phyloP scores from a whole-genome alignment of 2,888 invertebrate genomes.

The Drosophila falleni region DNA sequence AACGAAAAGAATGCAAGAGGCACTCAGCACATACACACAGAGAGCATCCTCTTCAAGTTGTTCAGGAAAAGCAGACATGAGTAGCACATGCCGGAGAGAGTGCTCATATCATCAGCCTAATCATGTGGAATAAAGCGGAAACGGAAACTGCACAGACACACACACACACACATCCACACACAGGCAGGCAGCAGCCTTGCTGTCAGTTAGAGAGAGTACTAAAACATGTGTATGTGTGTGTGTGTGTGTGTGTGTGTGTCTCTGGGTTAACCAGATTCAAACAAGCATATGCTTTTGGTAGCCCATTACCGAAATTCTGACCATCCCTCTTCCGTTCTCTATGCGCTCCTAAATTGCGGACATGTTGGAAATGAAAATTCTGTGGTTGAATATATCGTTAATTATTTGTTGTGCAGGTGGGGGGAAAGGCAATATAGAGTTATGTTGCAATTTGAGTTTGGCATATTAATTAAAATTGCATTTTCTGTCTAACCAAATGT shows the following conservation, averaged over 20 bases:
- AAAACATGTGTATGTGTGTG: slow-evolving; percentile 20
- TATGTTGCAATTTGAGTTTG: slow-evolving; percentile 32
- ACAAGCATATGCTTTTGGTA: slow-evolving; percentile 47
- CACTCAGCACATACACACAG: background rate
- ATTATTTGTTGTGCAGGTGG: slow-evolving; percentile 19
- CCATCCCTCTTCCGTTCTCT: background rate
- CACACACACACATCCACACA: slow-evolving; percentile 21
- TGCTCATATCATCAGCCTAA: slow-evolving; percentile 69
- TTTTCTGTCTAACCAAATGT: slow-evolving; percentile 45
- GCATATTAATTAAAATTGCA: slow-evolving; percentile 73
- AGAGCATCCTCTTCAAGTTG: slow-evolving; percentile 9
- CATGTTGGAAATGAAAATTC: slow-evolving; percentile 65
- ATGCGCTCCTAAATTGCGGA: slow-evolving; percentile 38
- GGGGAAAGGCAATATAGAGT: background rate
- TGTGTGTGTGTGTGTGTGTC: slow-evolving; percentile 23
- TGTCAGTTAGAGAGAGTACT: slow-evolving; percentile 25
- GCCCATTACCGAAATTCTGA: slow-evolving; percentile 10
- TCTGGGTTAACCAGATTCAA: slow-evolving; percentile 53
- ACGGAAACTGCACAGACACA: slow-evolving; percentile 69
- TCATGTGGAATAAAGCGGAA: slow-evolving; percentile 78
- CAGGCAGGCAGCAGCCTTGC: slow-evolving; percentile 13
- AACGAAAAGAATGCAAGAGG: slow-evolving; percentile 4
- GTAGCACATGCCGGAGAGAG: slow-evolving; percentile 43
- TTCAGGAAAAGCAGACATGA: slow-evolving; percentile 20
- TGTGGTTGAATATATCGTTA: slow-evolving; percentile 58